Evolutionary conservation across 2,888 invertebrate species (phyloP), one percentile per base, ranked within the genome.

Genomic region (Pristionchus maxplancki): DNA sequence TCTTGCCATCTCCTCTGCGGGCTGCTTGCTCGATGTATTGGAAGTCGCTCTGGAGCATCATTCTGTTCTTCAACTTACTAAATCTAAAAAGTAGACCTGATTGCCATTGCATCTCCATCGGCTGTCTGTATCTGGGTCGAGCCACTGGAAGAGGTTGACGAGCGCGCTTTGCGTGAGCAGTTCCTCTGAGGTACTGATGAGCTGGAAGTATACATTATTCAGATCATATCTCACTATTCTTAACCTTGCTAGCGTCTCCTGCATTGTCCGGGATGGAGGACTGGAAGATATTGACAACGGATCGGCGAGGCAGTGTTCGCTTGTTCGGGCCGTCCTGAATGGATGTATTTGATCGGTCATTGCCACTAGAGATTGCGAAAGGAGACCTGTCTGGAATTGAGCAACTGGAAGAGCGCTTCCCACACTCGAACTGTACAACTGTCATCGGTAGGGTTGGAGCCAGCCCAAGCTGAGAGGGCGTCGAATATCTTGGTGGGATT

Each of bases 261-360:
- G n/a, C 8, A 15, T 85, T n/a, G 28, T 85, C 62, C 1, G 64
- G 85, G 5, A 85, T 8, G n/a, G 37, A 40, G 1, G 64, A 58
- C 28, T 85, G 58, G 64, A 64, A 85, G 85, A 85, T 44, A n/a
- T 85, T 85, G 85, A 85, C 34, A 5, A 85, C 24, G 28, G 85
- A 85, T 64, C 44, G 62, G 2, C 64, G n/a, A 6, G 85, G 85
- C 4, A 85, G 40, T 83, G 5, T 34, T 28, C 83, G 31, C 34
- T 34, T 34, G 17, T 11, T 37, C 6, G 9, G 34, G 2, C 83
- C 83, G 37, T 83, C 37, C 40, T 48, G 81, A 37, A 40, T 11
- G 62, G 62, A 24, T 11, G n/a, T 62, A 6, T 15, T n/a, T 24
- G 62, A 62, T 62, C 24, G 20, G 6, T 48, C n/a, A n/a, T n/a